Evolutionary conservation across 1,140 invertebrate genomes (phyloP).

Genomic region (Halictus rubicundus): DNA sequence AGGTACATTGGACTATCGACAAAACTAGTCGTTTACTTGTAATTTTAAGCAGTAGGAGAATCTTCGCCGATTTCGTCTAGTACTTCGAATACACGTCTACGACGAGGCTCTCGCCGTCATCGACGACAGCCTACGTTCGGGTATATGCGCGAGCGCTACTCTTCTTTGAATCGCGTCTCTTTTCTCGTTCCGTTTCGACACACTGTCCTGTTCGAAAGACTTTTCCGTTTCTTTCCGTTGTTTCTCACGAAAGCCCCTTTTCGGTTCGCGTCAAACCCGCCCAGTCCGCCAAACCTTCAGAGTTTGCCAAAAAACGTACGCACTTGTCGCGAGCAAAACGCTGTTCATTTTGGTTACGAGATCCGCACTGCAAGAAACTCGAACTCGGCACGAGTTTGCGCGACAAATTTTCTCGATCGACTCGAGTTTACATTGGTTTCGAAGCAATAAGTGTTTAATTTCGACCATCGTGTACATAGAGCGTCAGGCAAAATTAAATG

Average conservation of each 20-base stretch:
- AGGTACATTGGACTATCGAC: conserved; percentile 35
- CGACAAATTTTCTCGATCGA: too few relatives aligned
- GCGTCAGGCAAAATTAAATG: too few relatives aligned
- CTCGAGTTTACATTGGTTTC: too few relatives aligned
- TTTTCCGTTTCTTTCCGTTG: not conserved
- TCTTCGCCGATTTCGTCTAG: conserved; percentile 66
- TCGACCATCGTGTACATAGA: too few relatives aligned
- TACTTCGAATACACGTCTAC: conserved; percentile 58
- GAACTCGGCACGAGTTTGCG: too few relatives aligned
- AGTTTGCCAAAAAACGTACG: too few relatives aligned
- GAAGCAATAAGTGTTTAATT: too few relatives aligned
- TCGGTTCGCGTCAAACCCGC: not conserved
- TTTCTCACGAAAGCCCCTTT: too few relatives aligned
- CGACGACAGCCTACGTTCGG: conserved; percentile 27
- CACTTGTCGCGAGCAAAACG: too few relatives aligned
- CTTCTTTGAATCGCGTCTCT: not conserved
- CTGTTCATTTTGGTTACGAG: too few relatives aligned
- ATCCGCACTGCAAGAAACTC: too few relatives aligned
- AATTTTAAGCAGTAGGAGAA: conserved; percentile 68
- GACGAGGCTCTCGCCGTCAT: conserved; percentile 31
- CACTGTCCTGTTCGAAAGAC: not conserved
- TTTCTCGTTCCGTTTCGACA: not conserved
- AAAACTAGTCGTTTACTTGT: conserved; percentile 57
- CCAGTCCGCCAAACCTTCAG: not conserved
- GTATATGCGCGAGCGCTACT: conserved; percentile 52